phyloP scores from a whole-genome alignment of 2,113 vertebrate species.

The Hepsetus odoe region DNA sequence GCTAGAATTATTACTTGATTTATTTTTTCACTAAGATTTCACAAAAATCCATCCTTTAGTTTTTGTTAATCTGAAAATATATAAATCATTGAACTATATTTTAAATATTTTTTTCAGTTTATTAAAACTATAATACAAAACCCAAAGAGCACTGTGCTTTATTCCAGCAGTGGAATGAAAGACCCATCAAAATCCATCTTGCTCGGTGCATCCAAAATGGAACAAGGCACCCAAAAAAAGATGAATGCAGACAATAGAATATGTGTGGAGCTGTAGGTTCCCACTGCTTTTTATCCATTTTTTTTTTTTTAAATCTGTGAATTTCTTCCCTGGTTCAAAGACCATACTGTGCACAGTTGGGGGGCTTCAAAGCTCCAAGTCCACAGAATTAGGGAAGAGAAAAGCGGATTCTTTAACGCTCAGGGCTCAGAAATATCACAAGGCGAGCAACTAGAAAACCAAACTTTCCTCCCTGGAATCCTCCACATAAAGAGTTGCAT shows the following conservation, averaged over 20 bases:
- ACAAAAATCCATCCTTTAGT: no score
- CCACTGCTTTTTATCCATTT: constrained; percentile 55
- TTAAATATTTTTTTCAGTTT: no score
- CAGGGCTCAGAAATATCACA: constrained; percentile 79
- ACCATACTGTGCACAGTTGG: constrained; percentile 79
- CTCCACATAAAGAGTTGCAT: constrained; percentile 42
- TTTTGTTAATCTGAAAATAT: no score
- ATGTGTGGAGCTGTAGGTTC: constrained; percentile 63
- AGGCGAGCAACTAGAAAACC: constrained; percentile 63
- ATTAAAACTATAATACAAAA: background rate
- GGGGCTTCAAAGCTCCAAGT: constrained; percentile 83
- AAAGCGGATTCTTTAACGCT: constrained; percentile 81
- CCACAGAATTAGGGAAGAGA: constrained; percentile 80
- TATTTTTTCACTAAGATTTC: no score
- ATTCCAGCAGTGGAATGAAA: constrained; percentile 12
- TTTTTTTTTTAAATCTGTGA: constrained; percentile 70
- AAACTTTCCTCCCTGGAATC: constrained; percentile 53
- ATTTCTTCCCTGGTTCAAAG: constrained; percentile 79
- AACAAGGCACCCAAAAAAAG: constrained; percentile 43
- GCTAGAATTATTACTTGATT: no score
- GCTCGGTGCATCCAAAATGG: constrained; percentile 33
- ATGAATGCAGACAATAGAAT: constrained; percentile 57
- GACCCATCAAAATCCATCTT: constrained; percentile 40
- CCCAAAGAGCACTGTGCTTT: background rate
- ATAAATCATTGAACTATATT: no score